Evolutionary conservation across 2,113 vertebrate genomes (phyloP).

Genomic region (Ivindomyrus marchei): DNA sequence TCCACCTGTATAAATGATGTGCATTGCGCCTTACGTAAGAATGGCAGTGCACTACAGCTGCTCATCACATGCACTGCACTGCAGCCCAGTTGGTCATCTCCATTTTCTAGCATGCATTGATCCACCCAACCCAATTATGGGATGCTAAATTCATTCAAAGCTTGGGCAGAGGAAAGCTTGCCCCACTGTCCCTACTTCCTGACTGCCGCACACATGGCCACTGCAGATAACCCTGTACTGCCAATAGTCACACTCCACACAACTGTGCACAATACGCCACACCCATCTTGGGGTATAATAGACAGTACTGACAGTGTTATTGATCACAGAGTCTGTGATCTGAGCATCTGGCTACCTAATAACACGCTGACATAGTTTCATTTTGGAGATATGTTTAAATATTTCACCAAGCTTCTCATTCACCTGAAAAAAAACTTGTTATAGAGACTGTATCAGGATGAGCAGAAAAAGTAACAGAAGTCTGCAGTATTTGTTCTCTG

Average conservation of each 20-base stretch:
- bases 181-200: not conserved
- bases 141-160: not conserved
- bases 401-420: not conserved
- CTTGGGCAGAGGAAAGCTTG: not conserved
- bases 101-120: not conserved
- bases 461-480: not conserved
- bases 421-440: not conserved
- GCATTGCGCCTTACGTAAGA: slow-evolving; percentile 31
- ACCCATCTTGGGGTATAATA: not conserved
- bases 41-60: slow-evolving; percentile 19
- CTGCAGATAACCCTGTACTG: not conserved
- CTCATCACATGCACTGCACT: not conserved
- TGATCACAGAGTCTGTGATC: not conserved
- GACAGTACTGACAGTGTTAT: not conserved
- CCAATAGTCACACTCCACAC: not conserved
- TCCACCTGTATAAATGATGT: not conserved
- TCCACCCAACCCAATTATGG: not conserved
- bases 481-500: not conserved
- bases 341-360: not conserved
- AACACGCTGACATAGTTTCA: not conserved
- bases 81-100: not conserved
- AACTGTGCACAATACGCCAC: not conserved
- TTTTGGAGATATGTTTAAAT: slow-evolving; percentile 6
- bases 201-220: not conserved
- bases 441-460: not conserved